Base-by-base conservation (phyloP, 2,113 vertebrate species). In the Papio anubis region DNA sequence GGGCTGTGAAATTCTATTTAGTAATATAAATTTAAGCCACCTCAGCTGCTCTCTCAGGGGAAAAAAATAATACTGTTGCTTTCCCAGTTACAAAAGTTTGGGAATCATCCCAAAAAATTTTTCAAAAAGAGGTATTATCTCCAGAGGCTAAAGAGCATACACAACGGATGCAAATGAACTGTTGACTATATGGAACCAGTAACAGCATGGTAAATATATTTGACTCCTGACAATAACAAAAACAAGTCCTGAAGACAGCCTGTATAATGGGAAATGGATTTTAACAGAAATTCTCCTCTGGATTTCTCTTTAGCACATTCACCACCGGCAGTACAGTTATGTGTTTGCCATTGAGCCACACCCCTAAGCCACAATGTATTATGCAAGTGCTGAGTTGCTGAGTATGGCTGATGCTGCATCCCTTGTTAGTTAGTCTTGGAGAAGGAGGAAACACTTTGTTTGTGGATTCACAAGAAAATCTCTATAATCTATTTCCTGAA, bases 91-190 rank as follows among this genome's bases (percentile, higher is more conserved):
- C 85, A 84, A 93, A 95, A 97, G 17, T 80, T 90, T 96, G 87
- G 91, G 88, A 89, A 79, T 88, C 30, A 95, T 85, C 50, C 82
- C 61, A 45, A 66, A 70, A 97, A 68, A 87, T 89, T 97, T 97
- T 98, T 96, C 48, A 64, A 66, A 75, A 91, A 35, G 43, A 97
- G 80, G n/a, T 79, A 96, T 94, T 97, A 64, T 95, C 98, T 97
- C 90, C 89, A 94, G 85, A 83, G 68, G 45, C 94, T 64, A 94
- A 96, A 87, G n/a, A 83, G 82, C n/a, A 59, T 38, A 72, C 14
- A 4, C 90, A 90, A 90, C 66, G 93, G 93, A 84, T 79, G 11
- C 18, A 7, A 57, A 80, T 78, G 95, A 23, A 87, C 82, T 88
- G 88, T 88, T 81, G 81, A 92, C 38, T 82, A 3, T 18, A 48